These are phyloP conservation scores for Pollicipes pollicipes DNA, from an alignment of 1,140 invertebrate species.

Conservation along the genomic window DNA sequence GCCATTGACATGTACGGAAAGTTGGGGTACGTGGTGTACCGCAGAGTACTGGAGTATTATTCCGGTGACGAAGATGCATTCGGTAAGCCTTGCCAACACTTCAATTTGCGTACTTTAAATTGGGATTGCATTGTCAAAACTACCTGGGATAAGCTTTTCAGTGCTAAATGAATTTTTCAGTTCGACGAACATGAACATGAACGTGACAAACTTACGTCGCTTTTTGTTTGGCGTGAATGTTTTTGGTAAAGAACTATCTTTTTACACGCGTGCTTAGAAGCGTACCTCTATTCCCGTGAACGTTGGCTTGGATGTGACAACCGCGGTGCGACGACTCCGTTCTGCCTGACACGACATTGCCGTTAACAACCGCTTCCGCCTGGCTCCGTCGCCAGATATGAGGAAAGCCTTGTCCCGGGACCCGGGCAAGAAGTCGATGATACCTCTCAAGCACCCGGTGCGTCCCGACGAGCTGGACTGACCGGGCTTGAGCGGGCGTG, in stretches of 20 bases:
- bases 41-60: slow-evolving; percentile 93
- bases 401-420: slow-evolving; percentile 89
- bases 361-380: neutral
- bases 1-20: slow-evolving; percentile 96
- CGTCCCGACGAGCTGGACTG: slow-evolving; percentile 86
- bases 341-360: too few species aligned
- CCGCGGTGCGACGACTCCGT: too few species aligned
- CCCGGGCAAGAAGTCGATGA: slow-evolving; percentile 76
- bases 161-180: neutral
- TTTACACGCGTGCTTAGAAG: too few species aligned
- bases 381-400: slow-evolving; percentile 65
- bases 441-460: slow-evolving; percentile 84
- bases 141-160: too few species aligned
- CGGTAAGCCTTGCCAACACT: slow-evolving; percentile 40
- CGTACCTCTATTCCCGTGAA: too few species aligned
- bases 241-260: too few species aligned
- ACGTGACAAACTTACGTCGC: slow-evolving; percentile 5
- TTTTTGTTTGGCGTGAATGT: slow-evolving; percentile 15
- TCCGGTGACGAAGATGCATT: slow-evolving; percentile 95
- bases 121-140: too few species aligned
- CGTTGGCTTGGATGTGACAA: too few species aligned
- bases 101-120: too few species aligned
- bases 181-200: neutral
- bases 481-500: too few species aligned
- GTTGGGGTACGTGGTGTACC: slow-evolving; percentile 91